A percentile compares a stretch with the other conserved stretches of the same genome.
Conservation (phyloP, 2,113 vertebrate genomes). For the Arenaria interpres region DNA sequence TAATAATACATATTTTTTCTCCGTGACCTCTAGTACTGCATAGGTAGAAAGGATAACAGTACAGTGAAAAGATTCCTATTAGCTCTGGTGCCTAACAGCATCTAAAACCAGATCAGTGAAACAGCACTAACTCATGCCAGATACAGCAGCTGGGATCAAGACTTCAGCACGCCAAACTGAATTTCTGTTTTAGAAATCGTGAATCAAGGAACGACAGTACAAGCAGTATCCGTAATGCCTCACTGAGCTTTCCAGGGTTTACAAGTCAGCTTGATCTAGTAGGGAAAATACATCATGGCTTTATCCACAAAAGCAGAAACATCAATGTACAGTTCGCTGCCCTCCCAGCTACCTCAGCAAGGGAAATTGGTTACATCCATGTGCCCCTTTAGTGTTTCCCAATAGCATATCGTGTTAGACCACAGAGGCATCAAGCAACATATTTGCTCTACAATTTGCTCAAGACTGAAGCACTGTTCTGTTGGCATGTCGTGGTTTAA, state of each 20-base stretch:
- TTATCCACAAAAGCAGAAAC: background rate
- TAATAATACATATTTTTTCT: background rate
- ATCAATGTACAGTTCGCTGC: background rate
- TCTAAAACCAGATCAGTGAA: background rate
- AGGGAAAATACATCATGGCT: background rate
- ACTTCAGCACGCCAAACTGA: background rate
- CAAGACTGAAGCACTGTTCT: rapidly evolving
- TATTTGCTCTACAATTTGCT: background rate
- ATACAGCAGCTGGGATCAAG: background rate
- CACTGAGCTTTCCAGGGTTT: background rate
- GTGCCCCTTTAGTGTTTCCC: background rate
- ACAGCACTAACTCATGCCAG: background rate
- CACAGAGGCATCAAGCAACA: rapidly evolving
- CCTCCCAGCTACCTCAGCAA: background rate
- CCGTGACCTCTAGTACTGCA: background rate
- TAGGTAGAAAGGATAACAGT: background rate
- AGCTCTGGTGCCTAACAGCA: background rate
- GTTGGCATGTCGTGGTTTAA: background rate
- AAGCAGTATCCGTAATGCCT: background rate
- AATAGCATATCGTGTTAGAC: rapidly evolving
- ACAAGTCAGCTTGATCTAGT: background rate
- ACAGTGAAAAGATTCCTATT: background rate
- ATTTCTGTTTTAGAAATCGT: background rate
- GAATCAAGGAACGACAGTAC: background rate
- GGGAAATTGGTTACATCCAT: background rate